Evolutionary conservation across 1,140 invertebrate species (phyloP).

Genomic region (Hylyphantes graminicola): DNA sequence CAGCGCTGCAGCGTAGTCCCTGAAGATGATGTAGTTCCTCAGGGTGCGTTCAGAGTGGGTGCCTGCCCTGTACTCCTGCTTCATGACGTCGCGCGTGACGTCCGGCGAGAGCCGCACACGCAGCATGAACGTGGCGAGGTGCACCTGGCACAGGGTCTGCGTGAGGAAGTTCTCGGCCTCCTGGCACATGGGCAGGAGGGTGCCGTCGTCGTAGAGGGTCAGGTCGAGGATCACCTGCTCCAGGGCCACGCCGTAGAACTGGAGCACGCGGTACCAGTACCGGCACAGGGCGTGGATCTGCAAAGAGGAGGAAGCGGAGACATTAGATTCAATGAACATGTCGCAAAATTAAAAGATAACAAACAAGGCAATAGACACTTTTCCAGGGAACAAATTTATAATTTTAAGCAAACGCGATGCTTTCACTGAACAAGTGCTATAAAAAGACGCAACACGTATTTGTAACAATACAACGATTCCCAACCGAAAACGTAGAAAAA

Average conservation of each 20-base stretch:
- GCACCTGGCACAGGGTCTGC: conserved; percentile 73
- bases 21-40: conserved; percentile 76
- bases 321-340: too few species aligned
- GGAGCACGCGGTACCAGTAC: conserved; percentile 74
- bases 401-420: too few species aligned
- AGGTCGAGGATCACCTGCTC: conserved; percentile 78
- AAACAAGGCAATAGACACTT: too few species aligned
- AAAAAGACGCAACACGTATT: too few species aligned
- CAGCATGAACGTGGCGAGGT: conserved; percentile 73
- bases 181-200: conserved; percentile 72
- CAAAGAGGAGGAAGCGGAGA: conserved; percentile 21
- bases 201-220: conserved; percentile 68
- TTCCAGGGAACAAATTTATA: too few species aligned
- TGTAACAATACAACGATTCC: too few species aligned
- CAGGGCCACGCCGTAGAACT: conserved; percentile 75
- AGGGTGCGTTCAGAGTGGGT: conserved; percentile 70
- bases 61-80: conserved; percentile 68
- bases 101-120: conserved; percentile 69
- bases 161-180: conserved; percentile 73
- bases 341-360: too few species aligned
- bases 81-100: conserved; percentile 73
- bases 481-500: too few species aligned
- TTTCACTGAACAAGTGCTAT: too few species aligned
- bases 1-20: conserved; percentile 75
- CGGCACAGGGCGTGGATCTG: conserved; percentile 69